phyloP scores from a whole-genome alignment of 2,888 invertebrate species.

The Ctenicera cuprea region DNA sequence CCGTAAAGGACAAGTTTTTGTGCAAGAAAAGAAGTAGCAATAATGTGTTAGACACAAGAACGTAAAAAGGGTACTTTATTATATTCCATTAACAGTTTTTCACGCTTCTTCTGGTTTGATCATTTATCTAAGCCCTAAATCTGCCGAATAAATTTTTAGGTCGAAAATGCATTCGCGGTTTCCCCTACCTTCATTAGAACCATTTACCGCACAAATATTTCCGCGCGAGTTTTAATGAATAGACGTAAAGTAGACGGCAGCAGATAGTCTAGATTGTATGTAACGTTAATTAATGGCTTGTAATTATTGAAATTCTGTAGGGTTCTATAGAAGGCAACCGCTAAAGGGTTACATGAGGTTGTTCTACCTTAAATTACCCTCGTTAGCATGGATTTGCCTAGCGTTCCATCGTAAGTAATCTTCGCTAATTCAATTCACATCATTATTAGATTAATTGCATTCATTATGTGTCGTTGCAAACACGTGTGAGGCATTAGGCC shows the following conservation, averaged over 20 bases:
- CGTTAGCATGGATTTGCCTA: conserved; percentile 58
- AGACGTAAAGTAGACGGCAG: conserved; percentile 39
- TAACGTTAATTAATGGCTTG: conserved; percentile 57
- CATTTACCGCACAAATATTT: conserved; percentile 42
- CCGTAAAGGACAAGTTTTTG: too few relatives aligned
- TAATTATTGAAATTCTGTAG: conserved; percentile 59
- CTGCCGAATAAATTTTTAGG: conserved; percentile 24
- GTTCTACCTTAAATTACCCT: conserved; percentile 58
- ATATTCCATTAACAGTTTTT: conserved; percentile 5
- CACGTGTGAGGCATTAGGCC: conserved; percentile 41
- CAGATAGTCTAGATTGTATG: conserved; percentile 52
- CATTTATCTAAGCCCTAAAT: conserved; percentile 15
- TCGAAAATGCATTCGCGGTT: background rate
- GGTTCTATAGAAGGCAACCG: conserved; percentile 55
- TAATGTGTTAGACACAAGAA: background rate
- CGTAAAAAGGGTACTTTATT: background rate
- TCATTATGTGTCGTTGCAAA: conserved; percentile 32
- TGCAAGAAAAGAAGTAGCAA: too few relatives aligned
- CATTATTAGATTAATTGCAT: conserved; percentile 50
- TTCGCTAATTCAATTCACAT: conserved; percentile 51
- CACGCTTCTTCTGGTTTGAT: conserved; percentile 1
- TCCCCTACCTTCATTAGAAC: conserved; percentile 25
- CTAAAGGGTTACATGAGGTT: conserved; percentile 53
- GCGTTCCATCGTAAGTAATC: conserved; percentile 50
- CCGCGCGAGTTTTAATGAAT: conserved; percentile 37